Base-by-base conservation (phyloP, 2,888 invertebrate genomes). In the Cheilosia soror region DNA sequence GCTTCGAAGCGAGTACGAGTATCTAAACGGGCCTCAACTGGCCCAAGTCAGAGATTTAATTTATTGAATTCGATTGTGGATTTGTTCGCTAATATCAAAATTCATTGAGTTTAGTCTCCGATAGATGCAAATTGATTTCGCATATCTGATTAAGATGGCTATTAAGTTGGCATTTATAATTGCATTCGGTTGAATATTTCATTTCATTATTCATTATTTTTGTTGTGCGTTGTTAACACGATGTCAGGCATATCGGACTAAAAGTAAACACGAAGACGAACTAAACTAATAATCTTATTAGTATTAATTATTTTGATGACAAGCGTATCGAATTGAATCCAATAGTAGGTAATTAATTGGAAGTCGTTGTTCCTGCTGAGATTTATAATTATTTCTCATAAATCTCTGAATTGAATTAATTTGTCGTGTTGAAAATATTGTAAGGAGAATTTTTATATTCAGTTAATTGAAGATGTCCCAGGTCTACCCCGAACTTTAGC, bases 291-390 rank as follows among this genome's bases (percentile, higher is more conserved):
- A 13, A 42, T 42, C 13, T 2, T 37, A 37, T 37, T 5, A 37
- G 15, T 44, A 44, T 44, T 44, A 44, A 15, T 44, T 44, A 29
- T 20, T 40, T 57, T 60, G 40, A 25, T 11, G 33, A 9, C 77
- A 82, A 58, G 20, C 57, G 63, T 65, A 58, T 51, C 69, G 58
- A 37, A 37, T 1, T 11, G 37, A 68, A 69, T 75, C 13, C 6
- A 63, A 7, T n/a, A 47, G n/a, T 75, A 57, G 60, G 29, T 68
- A 47, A 62, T 62, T 66, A 37, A 37, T 65, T 62, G 31, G 40
- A 62, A 33, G 20, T 37, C 57, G n/a, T 20, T 11, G 37, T 37
- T 20, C 15, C 44, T 44, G 15, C 44, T n/a, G 11, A 37, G 37
- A 37, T 3, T 11, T 11, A 11, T 37, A 37, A 11, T 37, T 37